phyloP scores from a whole-genome alignment of 2,888 invertebrate genomes.

The Agriopis marginaria region DNA sequence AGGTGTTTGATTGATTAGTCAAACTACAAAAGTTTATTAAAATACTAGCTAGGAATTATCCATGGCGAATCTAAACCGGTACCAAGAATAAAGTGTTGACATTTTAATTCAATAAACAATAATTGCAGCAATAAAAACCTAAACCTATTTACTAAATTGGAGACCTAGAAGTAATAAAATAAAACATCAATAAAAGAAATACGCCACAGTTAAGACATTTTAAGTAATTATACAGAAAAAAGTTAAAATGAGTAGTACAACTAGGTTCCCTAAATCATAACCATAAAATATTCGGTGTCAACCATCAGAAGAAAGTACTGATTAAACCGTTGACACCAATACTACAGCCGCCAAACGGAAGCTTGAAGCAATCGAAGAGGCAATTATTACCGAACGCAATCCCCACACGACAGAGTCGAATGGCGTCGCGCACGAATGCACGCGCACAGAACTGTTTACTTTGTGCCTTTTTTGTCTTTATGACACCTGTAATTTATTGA shows the following conservation, averaged over 20 bases:
- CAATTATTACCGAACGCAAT: slow-evolving; percentile 42
- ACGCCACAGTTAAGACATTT: background rate
- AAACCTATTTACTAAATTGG: slow-evolving; percentile 9
- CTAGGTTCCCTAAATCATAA: background rate
- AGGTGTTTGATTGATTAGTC: slow-evolving; percentile 22
- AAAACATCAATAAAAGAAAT: slow-evolving; percentile 8
- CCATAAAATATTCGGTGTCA: background rate
- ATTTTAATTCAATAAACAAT: slow-evolving; percentile 28
- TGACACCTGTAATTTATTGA: slow-evolving; percentile 17
- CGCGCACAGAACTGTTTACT: slow-evolving; percentile 30
- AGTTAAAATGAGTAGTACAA: background rate
- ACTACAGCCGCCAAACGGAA: slow-evolving; percentile 41
- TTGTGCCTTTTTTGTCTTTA: slow-evolving; percentile 37
- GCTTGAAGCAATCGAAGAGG: slow-evolving; percentile 38
- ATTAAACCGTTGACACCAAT: slow-evolving; percentile 16
- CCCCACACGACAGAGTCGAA: slow-evolving; percentile 36
- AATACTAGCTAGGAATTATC: slow-evolving; percentile 8
- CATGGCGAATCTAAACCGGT: slow-evolving; percentile 23
- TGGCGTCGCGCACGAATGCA: slow-evolving; percentile 44
- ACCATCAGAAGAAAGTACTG: slow-evolving; percentile 1
- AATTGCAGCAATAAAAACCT: slow-evolving; percentile 15
- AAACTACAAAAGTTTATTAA: slow-evolving; percentile 14
- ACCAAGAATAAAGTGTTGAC: slow-evolving; percentile 19
- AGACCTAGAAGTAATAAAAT: slow-evolving; percentile 13
- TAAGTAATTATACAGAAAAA: background rate